Conservation (phyloP, 2,113 vertebrate species). For the Chaenogobius annularis region DNA sequence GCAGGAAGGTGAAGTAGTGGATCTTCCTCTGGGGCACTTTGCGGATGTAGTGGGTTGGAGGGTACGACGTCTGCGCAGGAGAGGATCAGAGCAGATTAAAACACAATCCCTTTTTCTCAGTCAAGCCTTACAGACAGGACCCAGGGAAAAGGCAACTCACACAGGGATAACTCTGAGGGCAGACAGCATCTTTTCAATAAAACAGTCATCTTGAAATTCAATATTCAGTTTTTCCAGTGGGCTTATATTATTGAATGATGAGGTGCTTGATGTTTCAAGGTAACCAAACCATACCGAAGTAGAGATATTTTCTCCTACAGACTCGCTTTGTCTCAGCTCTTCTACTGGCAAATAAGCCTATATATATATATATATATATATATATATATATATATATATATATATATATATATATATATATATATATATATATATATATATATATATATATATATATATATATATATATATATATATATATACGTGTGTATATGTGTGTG, state of each 20-base stretch:
- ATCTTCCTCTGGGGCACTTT: constrained; percentile 98
- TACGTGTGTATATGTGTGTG: too few relatives aligned
- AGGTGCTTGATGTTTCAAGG: constrained; percentile 1
- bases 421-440: too few relatives aligned
- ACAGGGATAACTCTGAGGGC: constrained; percentile 13
- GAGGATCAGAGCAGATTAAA: constrained; percentile 56
- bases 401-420: too few relatives aligned
- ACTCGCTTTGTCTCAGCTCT: background rate
- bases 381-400: too few relatives aligned
- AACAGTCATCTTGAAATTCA: constrained; percentile 2
- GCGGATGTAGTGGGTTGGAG: constrained; percentile 96
- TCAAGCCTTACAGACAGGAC: constrained; percentile 29
- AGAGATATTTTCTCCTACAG: background rate
- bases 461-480: too few relatives aligned
- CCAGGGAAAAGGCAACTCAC: constrained; percentile 29
- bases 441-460: too few relatives aligned
- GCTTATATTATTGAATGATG: background rate
- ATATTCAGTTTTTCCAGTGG: constrained; percentile 1
- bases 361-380: too few relatives aligned
- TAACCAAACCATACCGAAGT: background rate
- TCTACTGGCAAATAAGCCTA: background rate
- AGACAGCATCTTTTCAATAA: constrained; percentile 6
- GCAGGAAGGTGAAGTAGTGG: constrained; percentile 98
- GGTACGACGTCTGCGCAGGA: constrained; percentile 88
- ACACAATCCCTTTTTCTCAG: constrained; percentile 37